Evolutionary conservation across 2,113 vertebrate species (phyloP), one percentile per base, ranked within the genome.

Genomic region (Chionodraco myersi): DNA sequence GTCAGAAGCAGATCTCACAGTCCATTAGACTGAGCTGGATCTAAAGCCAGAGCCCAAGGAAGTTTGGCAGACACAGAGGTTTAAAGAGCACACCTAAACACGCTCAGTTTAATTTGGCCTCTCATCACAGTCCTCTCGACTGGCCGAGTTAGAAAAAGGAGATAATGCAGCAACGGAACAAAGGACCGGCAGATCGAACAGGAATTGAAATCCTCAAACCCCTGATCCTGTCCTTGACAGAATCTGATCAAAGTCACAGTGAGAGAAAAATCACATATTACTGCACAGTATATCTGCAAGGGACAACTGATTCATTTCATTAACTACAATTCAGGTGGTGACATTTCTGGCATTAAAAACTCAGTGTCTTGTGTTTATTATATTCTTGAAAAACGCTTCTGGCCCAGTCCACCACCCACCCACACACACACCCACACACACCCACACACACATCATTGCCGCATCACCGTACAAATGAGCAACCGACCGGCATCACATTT

Each of bases 1-100:
- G 81, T 76, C 47, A 73, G 79, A 84, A 78, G 79, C 66, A 83
- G 75, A 90, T 86, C 84, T 87, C 60, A 87, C 80, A 87, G 91
- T 87, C 79, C 86, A 87, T 91, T 89, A 88, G 77, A 83, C 87
- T 79, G 77, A 87, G 79, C 82, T 78, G 82, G 65, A 80, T 83
- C 80, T 63, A 54, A 73, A 87, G 57, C 67, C 30, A 54, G 65
- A 84, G 73, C 80, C 75, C 30, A 72, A 48, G 78, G 72, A 79
- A 64, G 72, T 84, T 71, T 81, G 48, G 77, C 73, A 80, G 81
- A 83, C 68, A 79, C 69, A 75, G 74, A 62, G 76, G 61, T 84
- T 88, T 82, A 56, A 71, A 82, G 30, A 60, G 65, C 72, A 71
- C 80, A 85, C 74, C 79, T 77, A 87, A 87, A 79, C 73, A 69